Base-by-base conservation (phyloP, 2,797 vertebrate species). In the Hoplostethus atlanticus region DNA sequence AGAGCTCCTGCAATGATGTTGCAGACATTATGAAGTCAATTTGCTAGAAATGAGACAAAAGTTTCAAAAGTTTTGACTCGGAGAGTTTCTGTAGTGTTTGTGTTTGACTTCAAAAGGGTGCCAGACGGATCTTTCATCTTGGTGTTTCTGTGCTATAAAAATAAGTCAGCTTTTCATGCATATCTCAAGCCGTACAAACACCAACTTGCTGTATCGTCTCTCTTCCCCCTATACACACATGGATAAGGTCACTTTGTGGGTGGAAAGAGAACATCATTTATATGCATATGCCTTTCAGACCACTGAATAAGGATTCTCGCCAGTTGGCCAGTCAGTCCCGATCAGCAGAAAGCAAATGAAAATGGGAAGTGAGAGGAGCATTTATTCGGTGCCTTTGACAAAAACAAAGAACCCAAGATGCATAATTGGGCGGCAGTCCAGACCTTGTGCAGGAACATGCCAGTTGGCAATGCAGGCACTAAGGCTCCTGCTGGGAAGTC, bases 401-500 rank as follows among this genome's bases (percentile, higher is more conserved):
- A 87, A 87, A 87, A 85, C 67, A 87, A 84, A 79, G 76, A 87
- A 70, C 38, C 60, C 81, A 80, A 84, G 80, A 89, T 65, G 71
- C 76, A 85, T 81, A 84, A 85, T 85, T 88, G 80, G 86, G 84
- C 79, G 75, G 46, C 25, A 2, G 72, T 88, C 83, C 86, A 89
- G 81, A 68, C 73, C 71, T 67, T 69, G 73, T 80, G 76, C 70
- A 67, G 73, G 71, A 82, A 82, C 66, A 81, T 88, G 89, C 81
- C 83, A 90, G 87, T 87, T 90, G 89, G 86, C 85, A 89, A 78
- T 79, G 30, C 52, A 68, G 60, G 52, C 73, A 79, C 75, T 84
- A 81, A 70, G 68, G 52, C 56, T 82, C 81, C 75, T 85, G 83
- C 86, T 86, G 81, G 65, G 80, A 76, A 31, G 64, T 85, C 84